These are phyloP conservation scores for Gasterosteus aculeatus DNA, from an alignment of 2,113 vertebrate species.

Conservation along the genomic window DNA sequence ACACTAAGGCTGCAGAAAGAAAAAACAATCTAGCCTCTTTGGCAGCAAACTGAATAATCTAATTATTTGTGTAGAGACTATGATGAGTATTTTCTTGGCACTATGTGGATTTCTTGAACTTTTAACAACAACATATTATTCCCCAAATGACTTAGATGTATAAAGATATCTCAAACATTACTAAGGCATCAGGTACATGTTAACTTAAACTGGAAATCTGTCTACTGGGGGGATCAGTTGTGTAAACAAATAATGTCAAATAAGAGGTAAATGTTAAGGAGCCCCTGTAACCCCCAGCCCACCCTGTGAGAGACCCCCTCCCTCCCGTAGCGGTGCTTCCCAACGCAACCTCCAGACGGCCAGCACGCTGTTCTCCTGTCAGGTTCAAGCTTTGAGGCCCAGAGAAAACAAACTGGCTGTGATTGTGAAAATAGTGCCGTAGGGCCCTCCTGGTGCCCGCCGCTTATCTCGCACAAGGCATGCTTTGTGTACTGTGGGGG, in stretches of 20 bases:
- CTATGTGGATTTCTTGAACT: not conserved
- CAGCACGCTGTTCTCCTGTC: constrained; percentile 71
- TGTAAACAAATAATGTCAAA: constrained; percentile 66
- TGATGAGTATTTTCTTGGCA: not conserved
- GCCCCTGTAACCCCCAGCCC: constrained; percentile 56
- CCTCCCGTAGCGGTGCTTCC: constrained; percentile 43
- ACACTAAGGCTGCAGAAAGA: not conserved
- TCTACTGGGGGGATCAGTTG: constrained; percentile 42
- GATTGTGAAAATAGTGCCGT: constrained; percentile 82
- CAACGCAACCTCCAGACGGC: constrained; percentile 57
- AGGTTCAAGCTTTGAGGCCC: constrained; percentile 70
- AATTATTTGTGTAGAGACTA: not conserved
- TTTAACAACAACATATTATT: not conserved
- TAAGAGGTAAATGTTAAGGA: constrained; percentile 61
- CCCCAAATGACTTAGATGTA: not conserved
- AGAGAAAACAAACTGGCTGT: constrained; percentile 83
- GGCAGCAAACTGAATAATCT: not conserved
- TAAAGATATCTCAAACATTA: not conserved
- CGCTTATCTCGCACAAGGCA: constrained; percentile 82
- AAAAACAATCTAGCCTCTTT: not conserved
- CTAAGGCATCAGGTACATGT: constrained; percentile 3
- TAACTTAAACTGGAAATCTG: constrained; percentile 36
- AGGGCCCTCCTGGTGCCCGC: constrained; percentile 72
- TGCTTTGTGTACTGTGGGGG: constrained; percentile 77
- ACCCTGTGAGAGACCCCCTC: constrained; percentile 58